Percentiles rank a stretch among this genome's conserved stretches.
phyloP scores from a whole-genome alignment of 2,888 invertebrate genomes.

The Tetragonula carbonaria region DNA sequence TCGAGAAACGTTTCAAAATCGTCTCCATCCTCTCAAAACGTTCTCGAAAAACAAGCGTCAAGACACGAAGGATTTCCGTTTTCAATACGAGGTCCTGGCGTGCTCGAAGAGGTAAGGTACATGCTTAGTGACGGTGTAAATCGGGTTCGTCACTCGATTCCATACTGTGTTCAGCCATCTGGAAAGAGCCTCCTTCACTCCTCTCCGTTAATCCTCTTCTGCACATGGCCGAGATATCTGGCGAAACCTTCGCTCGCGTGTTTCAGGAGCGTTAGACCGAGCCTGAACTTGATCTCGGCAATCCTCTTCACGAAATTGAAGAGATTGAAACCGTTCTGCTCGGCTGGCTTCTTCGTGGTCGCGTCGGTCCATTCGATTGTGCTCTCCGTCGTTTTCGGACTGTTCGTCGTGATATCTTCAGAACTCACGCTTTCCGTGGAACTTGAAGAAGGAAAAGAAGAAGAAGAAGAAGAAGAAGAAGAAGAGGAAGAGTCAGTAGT shows the following conservation, averaged over 20 bases:
- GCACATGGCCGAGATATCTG: slow-evolving; percentile 87
- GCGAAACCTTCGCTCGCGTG: slow-evolving; percentile 89
- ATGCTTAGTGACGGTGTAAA: slow-evolving; percentile 4
- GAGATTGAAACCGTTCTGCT: slow-evolving; percentile 79
- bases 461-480: slow-evolving; percentile 23
- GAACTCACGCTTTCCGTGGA: background rate
- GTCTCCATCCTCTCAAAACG: background rate
- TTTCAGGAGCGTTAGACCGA: slow-evolving; percentile 89
- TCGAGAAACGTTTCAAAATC: background rate
- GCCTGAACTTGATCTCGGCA: slow-evolving; percentile 88
- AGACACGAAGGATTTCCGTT: slow-evolving; percentile 1
- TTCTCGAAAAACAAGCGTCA: no score
- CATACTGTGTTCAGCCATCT: slow-evolving; percentile 4
- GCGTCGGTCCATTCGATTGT: slow-evolving; percentile 72
- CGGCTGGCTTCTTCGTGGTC: slow-evolving; percentile 62
- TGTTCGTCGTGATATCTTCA: slow-evolving; percentile 26
- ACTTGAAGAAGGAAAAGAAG: slow-evolving; percentile 23
- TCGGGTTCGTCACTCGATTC: slow-evolving; percentile 30
- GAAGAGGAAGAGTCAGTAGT: slow-evolving; percentile 1
- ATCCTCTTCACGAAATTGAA: slow-evolving; percentile 87
- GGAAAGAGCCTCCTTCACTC: slow-evolving; percentile 63
- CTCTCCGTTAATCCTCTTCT: slow-evolving; percentile 83
- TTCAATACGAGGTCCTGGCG: background rate
- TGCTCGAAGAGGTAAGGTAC: slow-evolving; percentile 9
- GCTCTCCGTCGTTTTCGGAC: slow-evolving; percentile 56